Percentiles rank a stretch among this genome's conserved stretches.
Conservation (phyloP, 53 echinoderm and acorn worm species). For the Holothuria scabra region DNA sequence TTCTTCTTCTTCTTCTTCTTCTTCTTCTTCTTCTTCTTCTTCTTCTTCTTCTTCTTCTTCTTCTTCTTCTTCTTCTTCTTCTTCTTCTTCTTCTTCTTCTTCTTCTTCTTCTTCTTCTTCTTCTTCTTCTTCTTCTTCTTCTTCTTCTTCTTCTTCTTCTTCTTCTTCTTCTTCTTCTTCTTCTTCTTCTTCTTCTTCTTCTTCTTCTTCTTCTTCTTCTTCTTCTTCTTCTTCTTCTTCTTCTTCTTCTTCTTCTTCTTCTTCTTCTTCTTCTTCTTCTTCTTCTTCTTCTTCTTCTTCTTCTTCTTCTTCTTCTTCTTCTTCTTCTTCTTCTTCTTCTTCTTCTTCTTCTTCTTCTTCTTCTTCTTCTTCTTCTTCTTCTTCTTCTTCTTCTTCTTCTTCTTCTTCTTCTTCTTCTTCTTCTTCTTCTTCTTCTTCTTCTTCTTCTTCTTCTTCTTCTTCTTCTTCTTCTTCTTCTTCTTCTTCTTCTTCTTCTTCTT, state of each 20-base stretch:
- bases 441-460: neutral
- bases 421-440: neutral
- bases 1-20: conserved; percentile 12
- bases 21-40: conserved; percentile 12
- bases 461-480: neutral
- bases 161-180: neutral
- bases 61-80: neutral
- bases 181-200: neutral
- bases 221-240: neutral
- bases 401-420: neutral
- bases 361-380: neutral
- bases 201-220: neutral
- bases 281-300: neutral
- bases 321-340: neutral
- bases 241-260: neutral
- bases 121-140: neutral
- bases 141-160: neutral
- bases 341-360: neutral
- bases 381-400: neutral
- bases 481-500: neutral
- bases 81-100: conserved; percentile 9
- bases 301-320: neutral
- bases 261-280: neutral
- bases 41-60: conserved; percentile 2
- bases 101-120: neutral